Base-by-base conservation (phyloP, 2,113 vertebrate species). In the Upupa epops region DNA sequence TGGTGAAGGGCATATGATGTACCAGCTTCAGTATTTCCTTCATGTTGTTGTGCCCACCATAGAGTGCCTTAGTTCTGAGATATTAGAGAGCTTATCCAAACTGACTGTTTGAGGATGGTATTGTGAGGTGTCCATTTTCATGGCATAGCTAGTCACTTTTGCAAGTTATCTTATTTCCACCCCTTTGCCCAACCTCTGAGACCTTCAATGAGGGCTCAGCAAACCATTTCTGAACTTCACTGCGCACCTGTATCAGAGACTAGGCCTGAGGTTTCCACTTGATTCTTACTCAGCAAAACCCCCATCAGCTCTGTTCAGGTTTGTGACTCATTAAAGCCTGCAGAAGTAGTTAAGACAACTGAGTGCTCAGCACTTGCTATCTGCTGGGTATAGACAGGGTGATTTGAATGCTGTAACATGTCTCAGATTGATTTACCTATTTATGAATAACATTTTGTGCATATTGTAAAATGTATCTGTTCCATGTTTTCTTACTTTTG, bases 11-110 rank as follows among this genome's bases (percentile, higher is more conserved):
- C 0, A 3, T 58, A 3, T 63, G 91, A 85, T 71, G 83, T 20
- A 48, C 3, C 75, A 60, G 42, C 40, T 13, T n/a, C 86, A 89
- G 20, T 25, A 37, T 85, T 93, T 87, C 73, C 78, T 77, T 31
- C 5, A 2, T 12, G 2, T 16, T 69, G 31, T 73, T 64, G 63
- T 89, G 84, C 71, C 64, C 45, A 29, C 81, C 37, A 4, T 3
- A 46, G 45, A 66, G 84, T 86, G 74, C 42, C 77, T 91, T 32
- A 85, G 59, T 70, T 69, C 78, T 34, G 46, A 92, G 71, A 55
- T 91, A 88, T 77, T 85, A 80, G 84, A 85, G 76, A 93, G 37
- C 81, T 66, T 68, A 80, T 63, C 83, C 86, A 93, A 85, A 93
- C 70, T 68, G 48, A 0, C 2, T 1, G 78, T 52, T 13, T 37